phyloP scores from a whole-genome alignment of 2,888 invertebrate genomes.

The Oxycera nigricornis region DNA sequence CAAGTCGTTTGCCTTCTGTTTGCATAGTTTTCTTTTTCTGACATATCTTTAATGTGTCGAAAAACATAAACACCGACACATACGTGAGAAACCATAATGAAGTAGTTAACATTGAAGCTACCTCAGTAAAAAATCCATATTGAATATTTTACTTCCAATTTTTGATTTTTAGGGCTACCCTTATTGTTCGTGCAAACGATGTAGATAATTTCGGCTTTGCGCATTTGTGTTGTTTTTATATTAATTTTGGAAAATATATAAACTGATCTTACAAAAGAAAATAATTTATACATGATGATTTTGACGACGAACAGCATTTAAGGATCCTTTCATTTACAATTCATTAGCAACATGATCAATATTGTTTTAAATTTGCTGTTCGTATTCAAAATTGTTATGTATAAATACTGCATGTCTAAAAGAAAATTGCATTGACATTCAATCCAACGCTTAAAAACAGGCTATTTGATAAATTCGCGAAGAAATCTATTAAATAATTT shows the following conservation, averaged over 20 bases:
- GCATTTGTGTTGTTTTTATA: slow-evolving; percentile 41
- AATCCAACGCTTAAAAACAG: neutral
- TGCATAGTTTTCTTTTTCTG: neutral
- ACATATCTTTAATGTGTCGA: too few relatives aligned
- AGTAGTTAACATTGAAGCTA: too few relatives aligned
- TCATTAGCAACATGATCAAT: too few relatives aligned
- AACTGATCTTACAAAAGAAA: neutral
- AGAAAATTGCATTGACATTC: neutral
- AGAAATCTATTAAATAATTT: neutral
- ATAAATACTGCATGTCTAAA: slow-evolving; percentile 25
- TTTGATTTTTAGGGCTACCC: neutral
- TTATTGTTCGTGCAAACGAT: slow-evolving; percentile 18
- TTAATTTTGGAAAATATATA: slow-evolving; percentile 47
- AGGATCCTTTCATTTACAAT: neutral
- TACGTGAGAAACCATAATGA: too few relatives aligned
- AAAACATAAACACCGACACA: too few relatives aligned
- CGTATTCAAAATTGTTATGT: slow-evolving; percentile 30
- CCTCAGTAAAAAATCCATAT: too few relatives aligned
- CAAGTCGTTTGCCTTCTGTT: neutral
- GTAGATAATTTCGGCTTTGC: slow-evolving; percentile 42
- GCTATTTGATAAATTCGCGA: slow-evolving; percentile 30
- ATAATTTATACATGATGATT: slow-evolving; percentile 17
- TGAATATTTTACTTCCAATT: neutral
- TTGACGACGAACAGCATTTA: neutral
- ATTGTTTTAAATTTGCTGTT: neutral